Evolutionary conservation across 1,140 invertebrate genomes (phyloP), one percentile per base, ranked within the genome.

Genomic region (Nomia melanderi): DNA sequence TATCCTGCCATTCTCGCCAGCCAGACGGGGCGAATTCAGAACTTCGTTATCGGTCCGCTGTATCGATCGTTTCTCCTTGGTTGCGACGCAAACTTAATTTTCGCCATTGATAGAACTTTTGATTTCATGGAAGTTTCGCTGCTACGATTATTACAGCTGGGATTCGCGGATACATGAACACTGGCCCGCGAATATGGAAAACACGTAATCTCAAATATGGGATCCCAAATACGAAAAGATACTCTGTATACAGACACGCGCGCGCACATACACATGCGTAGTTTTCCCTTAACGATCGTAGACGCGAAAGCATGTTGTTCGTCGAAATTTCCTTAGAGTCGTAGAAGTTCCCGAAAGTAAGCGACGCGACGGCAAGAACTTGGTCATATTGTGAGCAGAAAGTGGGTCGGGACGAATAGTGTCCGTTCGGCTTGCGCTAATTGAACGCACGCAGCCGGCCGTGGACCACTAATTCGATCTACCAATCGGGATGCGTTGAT

Each of bases 371-470:
- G 23, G 33, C 47, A 67, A 74, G 67, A 81, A 78, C 69, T 83
- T 82, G 72, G 78, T 82, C 63, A 54, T 78, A 76, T 78, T 78
- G 57, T 25, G 17, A 17, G 23, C 20, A 23, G 62, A 29, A 83
- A 83, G 75, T 82, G 29, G 80, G 76, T 82, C 80, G 80, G 33
- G 59, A 12, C 9, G 14, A 59, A 31, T 31, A 44, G 23, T 27
- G 69, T 31, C 39, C 77, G 36, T 44, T 31, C 29, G 29, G 27
- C 1, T 11, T 12, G 65, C 50, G 80, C 41, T 83, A 83, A 83
- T 83, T 78, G 81, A 78, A 23, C 65, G 17, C 47, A 53, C 36
- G 6, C 17, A 29, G 27, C 12, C 17, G n/a, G 7, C 47, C 7
- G 47, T 17, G 7, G 41, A 14, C 12, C 41, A 50, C 47, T 50